Percentiles rank a stretch among this genome's conserved stretches.
Evolutionary conservation across 2,797 vertebrate genomes (phyloP).

Genomic region (Amblyopsis hoosieri): DNA sequence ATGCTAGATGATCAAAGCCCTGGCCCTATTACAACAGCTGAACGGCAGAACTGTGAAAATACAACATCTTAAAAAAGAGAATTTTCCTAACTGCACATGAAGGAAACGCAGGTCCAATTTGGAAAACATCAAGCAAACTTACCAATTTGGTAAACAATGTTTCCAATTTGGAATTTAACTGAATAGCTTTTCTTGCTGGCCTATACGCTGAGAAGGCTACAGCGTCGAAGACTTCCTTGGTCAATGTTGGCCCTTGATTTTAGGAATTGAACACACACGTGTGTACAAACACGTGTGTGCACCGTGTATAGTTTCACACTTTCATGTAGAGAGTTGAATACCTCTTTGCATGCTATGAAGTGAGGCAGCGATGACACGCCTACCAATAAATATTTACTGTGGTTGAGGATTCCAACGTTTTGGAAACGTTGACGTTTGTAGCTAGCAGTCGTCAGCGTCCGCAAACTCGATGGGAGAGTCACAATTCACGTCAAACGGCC

Average conservation of each 20-base stretch:
- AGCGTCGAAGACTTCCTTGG: constrained; percentile 46
- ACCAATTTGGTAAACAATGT: constrained; percentile 99
- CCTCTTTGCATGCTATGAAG: constrained; percentile 1
- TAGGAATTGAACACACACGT: background rate
- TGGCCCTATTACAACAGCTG: constrained; percentile 44
- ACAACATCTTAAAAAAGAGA: constrained; percentile 35
- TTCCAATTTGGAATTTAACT: constrained; percentile 98
- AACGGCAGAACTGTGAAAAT: constrained; percentile 33
- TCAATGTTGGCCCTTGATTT: constrained; percentile 31
- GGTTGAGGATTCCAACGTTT: background rate
- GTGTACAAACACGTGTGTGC: background rate
- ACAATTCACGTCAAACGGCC: constrained; percentile 92
- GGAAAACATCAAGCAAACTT: constrained; percentile 87
- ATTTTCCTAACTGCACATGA: constrained; percentile 50
- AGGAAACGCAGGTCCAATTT: constrained; percentile 80
- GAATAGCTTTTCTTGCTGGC: constrained; percentile 76
- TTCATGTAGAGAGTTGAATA: constrained; percentile 11
- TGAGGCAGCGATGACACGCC: constrained; percentile 14
- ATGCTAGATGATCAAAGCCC: constrained; percentile 33
- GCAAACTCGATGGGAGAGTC: constrained; percentile 89
- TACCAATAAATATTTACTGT: constrained; percentile 7
- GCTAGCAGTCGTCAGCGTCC: constrained; percentile 81
- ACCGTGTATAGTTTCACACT: constrained; percentile 19
- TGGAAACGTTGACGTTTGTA: background rate
- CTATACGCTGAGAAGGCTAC: constrained; percentile 45